Conservation (phyloP, 2,888 invertebrate species). For the Drosophila emarginata region DNA sequence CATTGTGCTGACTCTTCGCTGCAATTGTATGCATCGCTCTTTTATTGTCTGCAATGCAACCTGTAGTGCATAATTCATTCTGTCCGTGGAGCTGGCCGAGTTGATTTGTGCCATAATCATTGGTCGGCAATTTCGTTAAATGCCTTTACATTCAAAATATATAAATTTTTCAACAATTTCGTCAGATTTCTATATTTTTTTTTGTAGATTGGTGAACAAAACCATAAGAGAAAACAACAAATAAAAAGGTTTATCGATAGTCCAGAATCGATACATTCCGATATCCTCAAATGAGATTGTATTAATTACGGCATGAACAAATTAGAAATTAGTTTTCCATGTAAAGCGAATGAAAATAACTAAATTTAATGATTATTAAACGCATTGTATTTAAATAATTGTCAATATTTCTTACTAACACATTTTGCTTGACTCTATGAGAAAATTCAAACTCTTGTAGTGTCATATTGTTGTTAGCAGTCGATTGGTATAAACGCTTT, state of each 20-base stretch:
- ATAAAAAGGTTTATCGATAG: background rate
- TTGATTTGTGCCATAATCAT: constrained; percentile 5
- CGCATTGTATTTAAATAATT: too few relatives aligned
- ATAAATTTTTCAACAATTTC: background rate
- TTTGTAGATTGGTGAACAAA: background rate
- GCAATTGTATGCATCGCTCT: constrained; percentile 90
- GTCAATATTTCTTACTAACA: too few relatives aligned
- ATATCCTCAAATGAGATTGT: background rate
- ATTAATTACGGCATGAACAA: background rate
- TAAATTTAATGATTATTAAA: background rate
- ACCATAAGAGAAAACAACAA: background rate
- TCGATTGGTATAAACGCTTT: background rate
- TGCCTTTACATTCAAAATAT: background rate
- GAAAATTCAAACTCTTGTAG: background rate
- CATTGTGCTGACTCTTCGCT: constrained; percentile 87
- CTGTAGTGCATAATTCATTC: constrained; percentile 83
- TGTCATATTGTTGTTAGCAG: background rate
- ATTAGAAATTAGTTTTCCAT: too few relatives aligned
- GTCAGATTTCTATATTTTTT: background rate
- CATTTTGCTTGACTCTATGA: too few relatives aligned
- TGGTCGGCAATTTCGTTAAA: background rate
- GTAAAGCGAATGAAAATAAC: background rate
- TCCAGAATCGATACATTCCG: background rate
- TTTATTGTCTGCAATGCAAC: constrained; percentile 91
- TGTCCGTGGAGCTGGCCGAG: constrained; percentile 37